Evolutionary conservation across 2,888 invertebrate species (phyloP).

Genomic region (Tortricodes alternella): DNA sequence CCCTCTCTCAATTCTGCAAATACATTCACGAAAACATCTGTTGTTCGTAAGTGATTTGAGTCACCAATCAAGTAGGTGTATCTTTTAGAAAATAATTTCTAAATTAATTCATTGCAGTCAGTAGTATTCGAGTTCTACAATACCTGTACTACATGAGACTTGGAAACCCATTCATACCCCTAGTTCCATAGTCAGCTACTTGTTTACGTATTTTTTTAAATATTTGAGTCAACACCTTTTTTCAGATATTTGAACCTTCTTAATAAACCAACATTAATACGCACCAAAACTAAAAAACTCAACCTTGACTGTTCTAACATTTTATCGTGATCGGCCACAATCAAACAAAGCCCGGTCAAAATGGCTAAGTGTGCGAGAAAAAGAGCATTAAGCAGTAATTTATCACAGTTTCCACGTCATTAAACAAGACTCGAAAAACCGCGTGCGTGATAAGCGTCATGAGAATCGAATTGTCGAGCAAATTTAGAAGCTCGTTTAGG

Average conservation of each 20-base stretch:
- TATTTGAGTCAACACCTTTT: too few species aligned
- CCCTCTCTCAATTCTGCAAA: conserved; percentile 30
- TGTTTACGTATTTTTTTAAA: too few species aligned
- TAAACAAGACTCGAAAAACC: conserved; percentile 75
- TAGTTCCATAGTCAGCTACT: too few species aligned
- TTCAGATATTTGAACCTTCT: too few species aligned
- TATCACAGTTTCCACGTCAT: conserved; percentile 78
- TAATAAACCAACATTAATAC: too few species aligned
- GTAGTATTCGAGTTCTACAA: too few species aligned
- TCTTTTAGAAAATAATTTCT: neutral
- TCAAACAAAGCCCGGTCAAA: conserved; percentile 60
- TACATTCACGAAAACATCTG: neutral
- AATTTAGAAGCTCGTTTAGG: conserved; percentile 61
- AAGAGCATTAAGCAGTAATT: conserved; percentile 75
- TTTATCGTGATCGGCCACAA: conserved; percentile 38
- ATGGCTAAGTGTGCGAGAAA: conserved; percentile 62
- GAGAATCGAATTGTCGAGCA: conserved; percentile 66
- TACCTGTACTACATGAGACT: too few species aligned
- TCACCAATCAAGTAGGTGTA: neutral
- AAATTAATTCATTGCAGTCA: too few species aligned
- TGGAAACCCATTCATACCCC: too few species aligned
- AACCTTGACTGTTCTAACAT: neutral
- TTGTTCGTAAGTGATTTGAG: neutral
- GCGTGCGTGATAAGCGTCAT: conserved; percentile 69
- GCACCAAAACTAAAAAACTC: neutral